Base-by-base conservation (phyloP, 2,113 vertebrate genomes). In the Dicrurus megarhynchus region DNA sequence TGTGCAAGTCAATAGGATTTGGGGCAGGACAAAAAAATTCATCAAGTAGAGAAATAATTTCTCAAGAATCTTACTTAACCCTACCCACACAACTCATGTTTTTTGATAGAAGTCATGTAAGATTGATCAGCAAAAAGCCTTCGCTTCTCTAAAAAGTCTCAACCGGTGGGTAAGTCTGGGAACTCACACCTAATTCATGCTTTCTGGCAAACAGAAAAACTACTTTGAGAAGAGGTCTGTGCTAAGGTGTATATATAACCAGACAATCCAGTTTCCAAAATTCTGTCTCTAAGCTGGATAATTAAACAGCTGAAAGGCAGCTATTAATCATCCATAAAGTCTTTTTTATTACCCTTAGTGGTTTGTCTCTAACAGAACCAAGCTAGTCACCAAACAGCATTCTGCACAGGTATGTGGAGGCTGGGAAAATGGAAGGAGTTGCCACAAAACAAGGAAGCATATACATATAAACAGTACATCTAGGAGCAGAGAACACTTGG, bases 261-360 rank as follows among this genome's bases (percentile, higher is more conserved):
- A 96, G 80, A 81, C 57, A 91, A 91, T 46, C 91, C 78, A 61
- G 89, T 93, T 95, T 76, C 65, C 87, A 89, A 95, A 91, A 76
- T 76, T 87, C 84, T 75, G 56, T 79, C 69, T 87, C 46, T 65
- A 56, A 93, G 56, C 39, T 52, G 87, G n/a, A 41, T 61, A 92
- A 90, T 89, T 79, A 92, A 91, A 85, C 61, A 95, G 77, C 53
- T 87, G 78, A 94, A 87, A 76, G 49, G 77, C 35, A 89, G 69
- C 74, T 93, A 71, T 76, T 91, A 87, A 95, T 90, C 79, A 94
- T 37, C 33, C 37, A 70, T 74, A 9, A 32, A 65, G 28, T 35
- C 26, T 89, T 71, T 61, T 77, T 90, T 77, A 88, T 86, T 93
- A 77, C 59, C 52, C 52, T 74, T 18, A 30, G 77, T 74, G 65